phyloP scores from a whole-genome alignment of 2,113 vertebrate genomes.

The Tonatia bakeri region DNA sequence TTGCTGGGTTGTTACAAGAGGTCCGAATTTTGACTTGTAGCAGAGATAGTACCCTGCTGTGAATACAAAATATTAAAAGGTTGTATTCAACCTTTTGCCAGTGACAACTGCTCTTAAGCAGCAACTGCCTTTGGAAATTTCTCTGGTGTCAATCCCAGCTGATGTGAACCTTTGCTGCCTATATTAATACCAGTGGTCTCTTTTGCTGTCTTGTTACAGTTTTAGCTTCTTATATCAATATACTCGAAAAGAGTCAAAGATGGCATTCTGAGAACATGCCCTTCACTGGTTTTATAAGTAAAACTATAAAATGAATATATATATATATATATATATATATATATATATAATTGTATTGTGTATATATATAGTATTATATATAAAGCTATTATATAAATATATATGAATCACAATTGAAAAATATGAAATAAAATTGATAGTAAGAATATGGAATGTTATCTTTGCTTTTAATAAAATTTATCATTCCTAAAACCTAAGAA shows the following conservation, averaged over 20 bases:
- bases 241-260: conserved; percentile 88
- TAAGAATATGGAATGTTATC: no score
- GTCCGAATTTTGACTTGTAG: conserved; percentile 87
- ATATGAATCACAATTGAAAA: no score
- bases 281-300: conserved; percentile 87
- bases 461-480: no score
- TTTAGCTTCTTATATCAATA: conserved; percentile 90
- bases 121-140: conserved; percentile 90
- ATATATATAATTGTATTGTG: no score
- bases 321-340: no score
- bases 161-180: conserved; percentile 90
- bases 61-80: conserved; percentile 91
- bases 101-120: conserved; percentile 88
- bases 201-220: conserved; percentile 91
- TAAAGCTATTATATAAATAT: no score
- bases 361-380: no score
- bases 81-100: conserved; percentile 90
- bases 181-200: conserved; percentile 91
- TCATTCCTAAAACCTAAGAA: no score
- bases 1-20: conserved; percentile 86
- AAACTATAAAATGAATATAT: conserved; percentile 63
- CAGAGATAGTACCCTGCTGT: conserved; percentile 88
- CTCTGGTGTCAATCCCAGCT: conserved; percentile 88
- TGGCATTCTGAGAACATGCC: conserved; percentile 88
- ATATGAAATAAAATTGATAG: no score